Evolutionary conservation across 30 jellyfish, hydroid and myxozoan genomes (phyloP).

Genomic region (Cassiopea andromeda): DNA sequence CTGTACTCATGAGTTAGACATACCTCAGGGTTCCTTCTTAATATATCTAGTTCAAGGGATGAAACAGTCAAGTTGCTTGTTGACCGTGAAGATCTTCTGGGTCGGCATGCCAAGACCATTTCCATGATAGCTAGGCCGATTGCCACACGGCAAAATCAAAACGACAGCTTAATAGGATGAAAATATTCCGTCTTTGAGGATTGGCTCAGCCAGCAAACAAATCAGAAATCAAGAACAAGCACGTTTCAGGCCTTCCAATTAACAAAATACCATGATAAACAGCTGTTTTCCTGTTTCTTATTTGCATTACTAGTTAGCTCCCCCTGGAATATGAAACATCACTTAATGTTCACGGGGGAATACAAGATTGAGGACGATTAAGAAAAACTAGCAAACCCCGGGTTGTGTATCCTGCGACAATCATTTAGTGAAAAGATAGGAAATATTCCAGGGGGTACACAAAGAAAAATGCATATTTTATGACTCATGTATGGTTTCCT

Average conservation of each 20-base stretch:
- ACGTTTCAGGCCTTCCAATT: slow-evolving; percentile 3
- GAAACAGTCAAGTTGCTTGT: slow-evolving; percentile 29
- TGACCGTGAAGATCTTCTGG: slow-evolving; percentile 59
- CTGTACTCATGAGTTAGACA: slow-evolving; percentile 2
- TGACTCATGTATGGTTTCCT: slow-evolving; percentile 35
- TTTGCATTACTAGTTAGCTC: neutral
- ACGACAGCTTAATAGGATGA: neutral
- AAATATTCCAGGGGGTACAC: slow-evolving; percentile 1
- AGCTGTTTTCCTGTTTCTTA: slow-evolving; percentile 43
- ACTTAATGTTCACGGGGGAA: neutral
- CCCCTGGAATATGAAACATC: slow-evolving; percentile 10
- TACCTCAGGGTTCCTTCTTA: slow-evolving; percentile 73
- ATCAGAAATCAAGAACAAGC: neutral
- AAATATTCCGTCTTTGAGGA: neutral
- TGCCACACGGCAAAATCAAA: neutral
- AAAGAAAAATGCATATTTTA: slow-evolving; percentile 2
- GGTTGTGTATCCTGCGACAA: neutral
- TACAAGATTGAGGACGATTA: no score
- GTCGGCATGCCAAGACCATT: slow-evolving; percentile 57
- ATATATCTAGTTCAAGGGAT: slow-evolving; percentile 45
- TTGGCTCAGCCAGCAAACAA: neutral
- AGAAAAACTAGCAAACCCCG: neutral
- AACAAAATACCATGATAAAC: slow-evolving; percentile 37
- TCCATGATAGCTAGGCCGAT: slow-evolving; percentile 33
- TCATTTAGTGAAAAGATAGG: neutral